Percentiles rank a stretch among this genome's conserved stretches.
phyloP scores from a whole-genome alignment of 2,113 vertebrate genomes.

The Prionailurus bengalensis region DNA sequence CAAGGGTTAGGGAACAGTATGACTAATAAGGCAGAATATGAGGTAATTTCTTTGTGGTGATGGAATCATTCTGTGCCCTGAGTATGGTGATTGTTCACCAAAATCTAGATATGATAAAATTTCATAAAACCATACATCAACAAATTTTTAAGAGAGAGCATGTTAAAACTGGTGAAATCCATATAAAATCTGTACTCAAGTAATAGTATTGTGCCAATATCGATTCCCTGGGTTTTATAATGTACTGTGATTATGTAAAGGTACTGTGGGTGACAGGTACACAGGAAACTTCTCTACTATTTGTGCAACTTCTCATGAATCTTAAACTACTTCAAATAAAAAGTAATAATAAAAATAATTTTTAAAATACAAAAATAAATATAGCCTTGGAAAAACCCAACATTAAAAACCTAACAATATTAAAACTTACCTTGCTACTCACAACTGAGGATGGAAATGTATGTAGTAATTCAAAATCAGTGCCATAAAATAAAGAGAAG shows the following conservation, averaged over 20 bases:
- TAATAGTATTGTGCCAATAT: not conserved
- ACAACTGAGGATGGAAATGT: not conserved
- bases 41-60: not conserved
- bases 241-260: not conserved
- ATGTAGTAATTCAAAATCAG: constrained; percentile 20
- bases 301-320: not conserved
- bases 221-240: not conserved
- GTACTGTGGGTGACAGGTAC: not conserved
- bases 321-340: not conserved
- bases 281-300: not conserved
- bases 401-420: not conserved
- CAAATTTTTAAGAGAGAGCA: not conserved
- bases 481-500: not conserved
- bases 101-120: not conserved
- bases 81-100: not conserved
- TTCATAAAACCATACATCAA: not conserved
- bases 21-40: not conserved
- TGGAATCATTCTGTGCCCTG: not conserved
- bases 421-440: not conserved
- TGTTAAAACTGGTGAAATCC: not conserved
- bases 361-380: not conserved
- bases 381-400: not conserved
- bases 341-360: not conserved
- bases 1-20: not conserved
- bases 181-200: not conserved